Conservation (phyloP, 2,888 invertebrate genomes). For the Caenorhabditis japonica region DNA sequence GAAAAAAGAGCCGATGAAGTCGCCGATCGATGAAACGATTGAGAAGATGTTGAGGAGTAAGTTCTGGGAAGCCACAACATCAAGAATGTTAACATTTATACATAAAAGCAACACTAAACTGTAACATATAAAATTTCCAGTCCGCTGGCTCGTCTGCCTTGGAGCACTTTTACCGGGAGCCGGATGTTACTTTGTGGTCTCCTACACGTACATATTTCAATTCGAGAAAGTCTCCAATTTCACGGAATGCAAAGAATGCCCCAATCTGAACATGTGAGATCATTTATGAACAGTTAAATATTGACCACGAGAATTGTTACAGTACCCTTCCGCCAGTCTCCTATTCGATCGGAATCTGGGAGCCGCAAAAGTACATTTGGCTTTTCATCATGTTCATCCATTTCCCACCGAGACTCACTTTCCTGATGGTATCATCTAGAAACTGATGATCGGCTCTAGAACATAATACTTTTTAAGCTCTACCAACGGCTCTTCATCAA, state of each 20-base stretch:
- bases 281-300: constrained; percentile 2
- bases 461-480: constrained; percentile 40
- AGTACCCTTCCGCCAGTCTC: constrained; percentile 74
- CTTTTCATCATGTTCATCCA: constrained; percentile 72
- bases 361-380: constrained; percentile 75
- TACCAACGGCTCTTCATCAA: constrained; percentile 61
- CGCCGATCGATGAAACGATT: constrained; percentile 52
- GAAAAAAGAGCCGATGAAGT: constrained; percentile 48
- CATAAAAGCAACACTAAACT: too few species aligned
- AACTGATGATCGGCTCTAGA: not conserved
- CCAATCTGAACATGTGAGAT: constrained; percentile 67
- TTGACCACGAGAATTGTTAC: constrained; percentile 31
- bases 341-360: constrained; percentile 76
- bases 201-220: constrained; percentile 74
- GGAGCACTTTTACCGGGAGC: constrained; percentile 74
- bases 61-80: constrained; percentile 4
- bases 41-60: constrained; percentile 50
- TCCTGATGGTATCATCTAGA: constrained; percentile 55
- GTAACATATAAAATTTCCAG: constrained; percentile 41
- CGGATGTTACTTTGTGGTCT: constrained; percentile 74
- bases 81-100: constrained; percentile 1
- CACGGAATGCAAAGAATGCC: constrained; percentile 68
- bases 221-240: constrained; percentile 72
- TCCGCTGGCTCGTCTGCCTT: constrained; percentile 58
- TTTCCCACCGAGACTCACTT: constrained; percentile 71